These are phyloP conservation scores for Schizopygopsis malacanthus DNA, from an alignment of 2,797 vertebrate species.

Conservation along the genomic window DNA sequence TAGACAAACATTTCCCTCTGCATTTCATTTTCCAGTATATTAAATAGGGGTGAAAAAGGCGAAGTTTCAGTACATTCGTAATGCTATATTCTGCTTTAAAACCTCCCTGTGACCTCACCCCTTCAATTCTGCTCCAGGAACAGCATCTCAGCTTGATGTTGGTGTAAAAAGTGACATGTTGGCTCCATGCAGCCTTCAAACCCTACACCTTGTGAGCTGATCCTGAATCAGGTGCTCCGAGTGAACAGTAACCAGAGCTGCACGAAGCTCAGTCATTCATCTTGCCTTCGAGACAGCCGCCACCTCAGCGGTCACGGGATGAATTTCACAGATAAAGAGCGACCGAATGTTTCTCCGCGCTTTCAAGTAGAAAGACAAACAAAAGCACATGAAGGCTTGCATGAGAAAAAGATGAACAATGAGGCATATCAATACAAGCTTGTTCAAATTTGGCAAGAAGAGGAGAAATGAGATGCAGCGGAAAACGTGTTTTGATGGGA, in stretches of 20 bases:
- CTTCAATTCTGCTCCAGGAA: constrained; percentile 12
- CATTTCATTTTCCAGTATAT: constrained; percentile 38
- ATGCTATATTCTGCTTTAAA: constrained; percentile 24
- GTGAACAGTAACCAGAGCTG: constrained; percentile 32
- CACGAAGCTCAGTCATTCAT: constrained; percentile 31
- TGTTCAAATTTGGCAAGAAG: constrained; percentile 72
- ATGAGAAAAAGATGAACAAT: constrained; percentile 30
- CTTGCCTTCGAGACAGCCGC: constrained; percentile 40
- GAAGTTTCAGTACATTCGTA: constrained; percentile 36
- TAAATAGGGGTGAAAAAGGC: constrained; percentile 19
- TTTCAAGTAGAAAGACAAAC: constrained; percentile 80
- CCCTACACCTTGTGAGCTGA: constrained; percentile 31
- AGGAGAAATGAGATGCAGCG: constrained; percentile 58
- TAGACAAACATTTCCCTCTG: constrained; percentile 22
- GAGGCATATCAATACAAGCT: constrained; percentile 59
- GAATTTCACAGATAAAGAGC: constrained; percentile 49
- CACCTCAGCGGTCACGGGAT: constrained; percentile 39
- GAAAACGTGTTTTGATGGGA: constrained; percentile 58
- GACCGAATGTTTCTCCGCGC: constrained; percentile 64
- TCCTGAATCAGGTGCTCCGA: constrained; percentile 35
- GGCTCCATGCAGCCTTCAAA: constrained; percentile 6
- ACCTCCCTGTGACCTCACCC: neutral
- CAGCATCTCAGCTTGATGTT: constrained; percentile 13
- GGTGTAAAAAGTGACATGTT: constrained; percentile 30
- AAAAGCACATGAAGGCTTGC: constrained; percentile 55